These are phyloP conservation scores for Andricus grossulariae DNA, from an alignment of 1,140 invertebrate genomes.

Conservation along the genomic window DNA sequence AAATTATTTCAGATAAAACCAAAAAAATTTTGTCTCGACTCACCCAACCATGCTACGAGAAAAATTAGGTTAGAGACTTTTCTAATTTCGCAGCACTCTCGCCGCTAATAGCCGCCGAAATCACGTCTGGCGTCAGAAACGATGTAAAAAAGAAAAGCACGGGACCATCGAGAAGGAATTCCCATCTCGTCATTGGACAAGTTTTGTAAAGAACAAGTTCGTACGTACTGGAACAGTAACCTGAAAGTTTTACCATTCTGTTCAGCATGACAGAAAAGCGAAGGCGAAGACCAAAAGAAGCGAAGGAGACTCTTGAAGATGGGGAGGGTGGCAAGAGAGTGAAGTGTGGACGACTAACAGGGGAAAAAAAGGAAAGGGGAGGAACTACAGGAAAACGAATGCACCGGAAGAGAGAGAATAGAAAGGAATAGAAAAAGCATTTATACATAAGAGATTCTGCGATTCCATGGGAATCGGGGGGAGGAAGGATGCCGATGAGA, in stretches of 20 bases:
- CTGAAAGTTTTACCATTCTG: constrained; percentile 65
- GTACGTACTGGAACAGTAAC: constrained; percentile 46
- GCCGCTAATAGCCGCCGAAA: constrained; percentile 49
- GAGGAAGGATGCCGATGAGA: constrained; percentile 51
- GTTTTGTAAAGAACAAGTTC: constrained; percentile 16
- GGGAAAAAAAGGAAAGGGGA: not conserved
- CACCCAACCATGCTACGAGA: too few relatives aligned
- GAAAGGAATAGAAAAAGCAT: not conserved
- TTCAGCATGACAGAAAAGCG: constrained; percentile 45
- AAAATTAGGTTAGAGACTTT: constrained; percentile 52
- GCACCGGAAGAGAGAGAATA: not conserved
- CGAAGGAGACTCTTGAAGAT: constrained; percentile 31
- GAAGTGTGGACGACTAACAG: not conserved
- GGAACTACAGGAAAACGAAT: constrained; percentile 12
- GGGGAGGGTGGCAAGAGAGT: not conserved
- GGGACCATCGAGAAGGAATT: not conserved
- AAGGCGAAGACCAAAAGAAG: constrained; percentile 20
- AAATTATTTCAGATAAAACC: too few relatives aligned
- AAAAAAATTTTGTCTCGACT: too few relatives aligned
- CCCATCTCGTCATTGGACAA: constrained; percentile 1
- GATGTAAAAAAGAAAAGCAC: not conserved
- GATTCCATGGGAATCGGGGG: not conserved
- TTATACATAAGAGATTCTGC: constrained; percentile 1
- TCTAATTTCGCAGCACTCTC: constrained; percentile 52
- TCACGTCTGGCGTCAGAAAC: constrained; percentile 23